Base-by-base conservation (phyloP, 2,113 vertebrate species). In the Aptenodytes patagonicus region DNA sequence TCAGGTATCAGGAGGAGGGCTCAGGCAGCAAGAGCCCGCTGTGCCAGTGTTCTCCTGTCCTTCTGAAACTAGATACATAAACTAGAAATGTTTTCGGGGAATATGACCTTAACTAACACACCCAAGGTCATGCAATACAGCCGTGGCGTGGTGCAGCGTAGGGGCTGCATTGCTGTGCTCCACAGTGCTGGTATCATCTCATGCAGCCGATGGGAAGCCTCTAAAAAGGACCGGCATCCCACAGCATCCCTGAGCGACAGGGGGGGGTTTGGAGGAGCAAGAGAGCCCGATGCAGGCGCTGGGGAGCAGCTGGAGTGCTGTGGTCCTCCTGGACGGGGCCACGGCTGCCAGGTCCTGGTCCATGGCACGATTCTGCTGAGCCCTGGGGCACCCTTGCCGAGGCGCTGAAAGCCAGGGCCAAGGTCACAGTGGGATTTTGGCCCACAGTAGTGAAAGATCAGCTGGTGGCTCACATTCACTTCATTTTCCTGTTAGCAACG, bases 91-190 rank as follows among this genome's bases (percentile, higher is more conserved):
- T 2, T 58, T 66, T 42, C 0, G 1, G 75, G 70, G 60, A 49
- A 58, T 60, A 17, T 81, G 71, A 90, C 88, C 88, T 93, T 54
- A 81, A n/a, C n/a, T 8, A 51, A 32, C 8, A 49, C 51, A 40
- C 6, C 42, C 75, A 93, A 96, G 71, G 93, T 88, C 64, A 44
- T 0, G 14, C 19, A 26, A 61, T 9, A 40, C 54, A 76, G 46
- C 49, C 0, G 1, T 11, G 62, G 47, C 1, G 2, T 0, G 3
- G 19, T 40, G 71, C 62, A 52, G 64, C 0, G 0, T 10, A 32
- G 79, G n/a, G n/a, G 62, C 78, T 73, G 73, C 31, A 4, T 2
- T 3, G 31, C 70, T 68, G 70, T 10, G 25, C 80, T 52, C 76
- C 0, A 3, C 65, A 58, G 51, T 3, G n/a, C 57, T 65, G 69